Evolutionary conservation across 1,140 invertebrate genomes (phyloP).

Genomic region (Brachystomella parvula): DNA sequence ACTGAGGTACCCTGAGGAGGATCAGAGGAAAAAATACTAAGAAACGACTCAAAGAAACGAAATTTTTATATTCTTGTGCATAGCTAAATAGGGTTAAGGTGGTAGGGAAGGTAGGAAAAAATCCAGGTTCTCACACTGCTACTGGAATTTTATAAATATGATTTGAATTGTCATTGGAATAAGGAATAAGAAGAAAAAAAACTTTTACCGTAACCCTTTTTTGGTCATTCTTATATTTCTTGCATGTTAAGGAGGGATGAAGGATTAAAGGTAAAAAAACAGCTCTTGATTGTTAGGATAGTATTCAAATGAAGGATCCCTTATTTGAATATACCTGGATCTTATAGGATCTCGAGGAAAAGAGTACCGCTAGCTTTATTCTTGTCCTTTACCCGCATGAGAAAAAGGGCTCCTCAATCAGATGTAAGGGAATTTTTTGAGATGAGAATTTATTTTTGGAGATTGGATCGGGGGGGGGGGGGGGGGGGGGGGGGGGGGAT

Average conservation of each 20-base stretch:
- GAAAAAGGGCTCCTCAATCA: too few species aligned
- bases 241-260: conserved; percentile 16
- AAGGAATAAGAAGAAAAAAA: not conserved
- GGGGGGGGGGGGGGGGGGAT: too few species aligned
- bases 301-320: conserved; percentile 25
- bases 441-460: too few species aligned
- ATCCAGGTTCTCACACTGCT: too few species aligned
- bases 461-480: too few species aligned
- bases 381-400: too few species aligned
- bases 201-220: not conserved
- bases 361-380: too few species aligned
- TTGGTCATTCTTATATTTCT: conserved; percentile 14
- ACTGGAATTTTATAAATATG: too few species aligned
- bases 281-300: conserved; percentile 10
- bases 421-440: too few species aligned
- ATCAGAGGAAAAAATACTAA: not conserved
- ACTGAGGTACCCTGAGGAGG: not conserved
- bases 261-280: conserved; percentile 13
- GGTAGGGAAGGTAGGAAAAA: too few species aligned
- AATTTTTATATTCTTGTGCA: not conserved
- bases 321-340: conserved; percentile 18
- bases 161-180: not conserved
- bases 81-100: conserved; percentile 3
- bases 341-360: too few species aligned
- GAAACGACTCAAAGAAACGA: not conserved